Evolutionary conservation across 2,888 invertebrate genomes (phyloP).

Genomic region (Tiliacea aurago): DNA sequence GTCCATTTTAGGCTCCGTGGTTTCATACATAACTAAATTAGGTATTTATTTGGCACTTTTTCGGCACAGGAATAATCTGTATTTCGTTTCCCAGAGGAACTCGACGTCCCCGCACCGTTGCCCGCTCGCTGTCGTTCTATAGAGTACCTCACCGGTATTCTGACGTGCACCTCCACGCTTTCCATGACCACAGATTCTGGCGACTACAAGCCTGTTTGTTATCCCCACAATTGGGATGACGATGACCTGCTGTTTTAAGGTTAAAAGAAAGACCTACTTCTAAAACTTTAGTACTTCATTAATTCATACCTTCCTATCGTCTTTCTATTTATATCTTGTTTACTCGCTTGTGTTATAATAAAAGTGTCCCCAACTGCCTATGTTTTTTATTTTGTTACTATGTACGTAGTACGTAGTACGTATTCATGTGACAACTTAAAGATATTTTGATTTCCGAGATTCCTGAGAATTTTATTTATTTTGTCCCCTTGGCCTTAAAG

Average conservation of each 20-base stretch:
- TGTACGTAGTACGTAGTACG: background rate
- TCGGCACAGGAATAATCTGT: background rate
- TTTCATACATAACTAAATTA: background rate
- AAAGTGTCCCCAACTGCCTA: background rate
- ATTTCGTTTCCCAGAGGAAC: constrained; percentile 37
- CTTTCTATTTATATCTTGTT: background rate
- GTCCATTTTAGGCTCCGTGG: too few species aligned
- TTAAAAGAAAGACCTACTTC: constrained; percentile 3
- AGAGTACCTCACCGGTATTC: constrained; percentile 72
- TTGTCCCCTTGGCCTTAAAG: too few species aligned
- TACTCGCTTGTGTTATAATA: background rate
- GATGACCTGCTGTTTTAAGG: constrained; percentile 85
- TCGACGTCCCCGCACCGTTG: constrained; percentile 48
- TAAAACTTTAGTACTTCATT: background rate
- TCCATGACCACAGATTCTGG: constrained; percentile 76
- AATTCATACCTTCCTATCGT: background rate
- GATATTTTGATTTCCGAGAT: constrained; percentile 18
- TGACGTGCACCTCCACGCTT: constrained; percentile 67
- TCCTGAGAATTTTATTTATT: background rate
- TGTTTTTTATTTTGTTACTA: constrained; percentile 11
- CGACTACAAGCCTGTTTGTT: constrained; percentile 78
- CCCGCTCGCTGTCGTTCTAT: constrained; percentile 66
- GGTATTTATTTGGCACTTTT: background rate
- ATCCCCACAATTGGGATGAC: constrained; percentile 85
- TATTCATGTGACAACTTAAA: constrained; percentile 9